A percentile compares a stretch with the other conserved stretches of the same genome.
Conservation (phyloP, 2,797 vertebrate genomes). For the Chrosomus eos region DNA sequence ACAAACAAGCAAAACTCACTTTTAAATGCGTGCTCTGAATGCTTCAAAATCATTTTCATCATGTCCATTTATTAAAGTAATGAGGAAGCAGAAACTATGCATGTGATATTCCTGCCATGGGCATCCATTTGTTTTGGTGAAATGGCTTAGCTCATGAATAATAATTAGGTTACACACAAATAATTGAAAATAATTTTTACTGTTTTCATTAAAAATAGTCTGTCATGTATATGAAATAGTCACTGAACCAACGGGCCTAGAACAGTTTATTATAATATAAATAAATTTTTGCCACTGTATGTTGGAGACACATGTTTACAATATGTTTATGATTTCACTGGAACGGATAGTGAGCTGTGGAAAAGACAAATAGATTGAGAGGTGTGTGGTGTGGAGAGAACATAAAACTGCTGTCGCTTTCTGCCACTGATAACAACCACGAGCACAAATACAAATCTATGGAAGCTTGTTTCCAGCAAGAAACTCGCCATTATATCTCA, state of each 20-base stretch:
- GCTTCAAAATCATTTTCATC: background rate
- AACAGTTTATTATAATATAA: background rate
- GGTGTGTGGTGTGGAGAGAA: background rate
- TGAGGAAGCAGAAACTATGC: background rate
- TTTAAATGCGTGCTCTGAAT: background rate
- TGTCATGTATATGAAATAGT: background rate
- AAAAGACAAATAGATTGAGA: background rate
- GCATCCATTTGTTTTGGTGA: background rate
- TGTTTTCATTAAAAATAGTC: background rate
- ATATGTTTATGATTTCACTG: background rate
- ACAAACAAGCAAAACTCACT: slow-evolving; percentile 29
- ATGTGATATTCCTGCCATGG: background rate
- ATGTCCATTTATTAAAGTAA: background rate
- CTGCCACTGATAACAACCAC: background rate
- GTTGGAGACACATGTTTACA: background rate
- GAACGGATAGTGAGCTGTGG: background rate
- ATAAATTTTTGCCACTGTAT: too few relatives aligned
- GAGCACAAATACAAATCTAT: too few relatives aligned
- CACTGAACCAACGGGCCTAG: background rate
- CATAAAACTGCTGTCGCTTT: background rate
- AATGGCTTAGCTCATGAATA: background rate
- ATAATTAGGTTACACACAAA: background rate
- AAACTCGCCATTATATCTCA: too few relatives aligned
- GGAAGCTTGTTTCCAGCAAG: too few relatives aligned
- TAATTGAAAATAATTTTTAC: background rate